Percentiles rank a stretch among this genome's conserved stretches.
These are phyloP conservation scores for Cantharis nigra DNA, from an alignment of 2,888 invertebrate genomes.

Conservation along the genomic window DNA sequence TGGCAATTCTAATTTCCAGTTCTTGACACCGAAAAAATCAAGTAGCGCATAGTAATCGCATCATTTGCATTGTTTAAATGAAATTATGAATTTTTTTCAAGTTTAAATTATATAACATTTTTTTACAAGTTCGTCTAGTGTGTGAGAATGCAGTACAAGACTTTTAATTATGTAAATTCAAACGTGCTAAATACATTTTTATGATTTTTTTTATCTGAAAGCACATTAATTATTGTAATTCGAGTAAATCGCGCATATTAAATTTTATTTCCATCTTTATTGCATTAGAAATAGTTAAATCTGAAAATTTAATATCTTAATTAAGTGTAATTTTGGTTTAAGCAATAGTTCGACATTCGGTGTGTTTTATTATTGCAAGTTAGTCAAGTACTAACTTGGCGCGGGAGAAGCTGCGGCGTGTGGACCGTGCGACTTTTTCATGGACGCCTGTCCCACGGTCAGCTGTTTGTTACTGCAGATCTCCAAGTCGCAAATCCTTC, in stretches of 20 bases:
- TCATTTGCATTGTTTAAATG: background rate
- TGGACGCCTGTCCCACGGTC: constrained; percentile 63
- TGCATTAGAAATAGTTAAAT: background rate
- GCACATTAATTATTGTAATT: background rate
- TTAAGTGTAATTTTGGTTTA: background rate
- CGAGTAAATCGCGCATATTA: background rate
- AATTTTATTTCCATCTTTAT: background rate
- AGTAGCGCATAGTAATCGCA: background rate
- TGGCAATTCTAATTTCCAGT: background rate
- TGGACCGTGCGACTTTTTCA: constrained; percentile 72
- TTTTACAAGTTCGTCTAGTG: background rate
- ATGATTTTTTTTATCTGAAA: background rate
- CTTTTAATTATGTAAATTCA: background rate
- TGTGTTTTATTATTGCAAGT: background rate
- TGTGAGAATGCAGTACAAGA: background rate
- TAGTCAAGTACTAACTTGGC: background rate
- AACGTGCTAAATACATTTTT: background rate
- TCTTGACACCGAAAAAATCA: background rate
- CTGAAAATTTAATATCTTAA: background rate
- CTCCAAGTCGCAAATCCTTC: constrained; percentile 37
- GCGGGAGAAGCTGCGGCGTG: constrained; percentile 49
- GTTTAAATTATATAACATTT: background rate
- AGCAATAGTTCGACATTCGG: background rate
- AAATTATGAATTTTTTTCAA: background rate
- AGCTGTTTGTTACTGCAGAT: constrained; percentile 47